Base-by-base conservation (phyloP, 92 coral and sea anemone species). In the Siderastrea siderea region DNA sequence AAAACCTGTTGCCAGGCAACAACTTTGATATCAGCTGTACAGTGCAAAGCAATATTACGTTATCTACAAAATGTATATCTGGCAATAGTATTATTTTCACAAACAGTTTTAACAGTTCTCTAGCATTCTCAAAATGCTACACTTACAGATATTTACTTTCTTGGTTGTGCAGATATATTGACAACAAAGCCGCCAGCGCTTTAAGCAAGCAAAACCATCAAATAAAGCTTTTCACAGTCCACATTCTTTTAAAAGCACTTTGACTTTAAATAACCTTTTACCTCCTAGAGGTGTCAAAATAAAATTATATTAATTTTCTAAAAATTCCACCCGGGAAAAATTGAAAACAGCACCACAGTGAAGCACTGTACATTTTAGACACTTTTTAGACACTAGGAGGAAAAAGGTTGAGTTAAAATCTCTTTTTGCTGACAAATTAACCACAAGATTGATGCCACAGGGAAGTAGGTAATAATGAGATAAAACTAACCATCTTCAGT, bases 1-100 rank as follows among this genome's bases (percentile, higher is more conserved):
- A 45, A 53, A 75, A 76, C 46, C 83, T 46, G 58, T 12, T n/a
- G 17, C 83, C 59, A 17, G 8, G 71, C 71, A 47, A 61, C 54
- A 79, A 76, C 57, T 43, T 58, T 11, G 5, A 59, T 47, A 50
- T 15, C 6, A 11, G 61, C 65, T 44, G 43, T 58, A 76, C 68
- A 76, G 52, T 58, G 48, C 58, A 65, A 62, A 19, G 11, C 0
- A 9, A 65, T 15, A 38, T 19, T 65, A 5, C 10, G 44, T 43
- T 67, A 67, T 67, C 48, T 66, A 66, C 71, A 66, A 6, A 44
- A 65, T 4, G 10, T 38, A 6, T 19, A 6, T 38, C 47, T 19
- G 17, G 8, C 71, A 67, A 48, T 26, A 10, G 1, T 45, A 1
- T 1, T 26, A 67, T 4, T 64, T 48, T 79, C 6, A 9, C n/a